Evolutionary conservation across 2,113 vertebrate genomes (phyloP), one percentile per base, ranked within the genome.

Genomic region (Ciconia stormi): DNA sequence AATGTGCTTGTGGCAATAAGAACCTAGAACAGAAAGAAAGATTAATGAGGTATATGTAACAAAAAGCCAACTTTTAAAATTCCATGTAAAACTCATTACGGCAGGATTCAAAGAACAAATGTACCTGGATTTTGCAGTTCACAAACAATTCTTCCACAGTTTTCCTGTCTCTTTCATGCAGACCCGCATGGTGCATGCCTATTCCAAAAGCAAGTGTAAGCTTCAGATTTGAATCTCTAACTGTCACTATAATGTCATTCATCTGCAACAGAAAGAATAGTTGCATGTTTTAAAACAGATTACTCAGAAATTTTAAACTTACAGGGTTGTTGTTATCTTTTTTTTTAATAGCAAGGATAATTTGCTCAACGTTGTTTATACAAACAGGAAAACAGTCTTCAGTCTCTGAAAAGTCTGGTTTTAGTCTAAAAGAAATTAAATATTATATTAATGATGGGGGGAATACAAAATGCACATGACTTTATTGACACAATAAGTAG

Each of bases 111-210:
- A 76, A 81, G 42, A 76, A 72, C 30, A 90, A 72, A 47, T 27
- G 47, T 97, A 99, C 99, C 99, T 99, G 99, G 95, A 99, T 99
- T 98, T 99, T 99, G 96, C 99, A 99, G 96, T 99, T 99, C 90
- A 99, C 99, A 94, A 99, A 99, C 73, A 99, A 97, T 93, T 99
- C 99, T 95, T 99, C 99, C 76, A 99, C 99, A 7, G 99, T 99
- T 97, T 98, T 99, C n/a, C 99, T 97, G 98, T 99, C 99, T 81
- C 99, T 98, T 73, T 99, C 99, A 36, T 99, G 99, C 50, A 99
- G 97, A 4, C 99, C 99, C 0, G 99, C 99, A 40, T 99, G 99
- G 93, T 99, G 99, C 98, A 99, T 99, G 79, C 99, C 99, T 86
- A 99, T 99, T 88, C 99, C 99, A 81, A 99, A 99, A 29, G 99